Evolutionary conservation across 2,888 invertebrate genomes (phyloP).

Genomic region (Drosophila robusta): DNA sequence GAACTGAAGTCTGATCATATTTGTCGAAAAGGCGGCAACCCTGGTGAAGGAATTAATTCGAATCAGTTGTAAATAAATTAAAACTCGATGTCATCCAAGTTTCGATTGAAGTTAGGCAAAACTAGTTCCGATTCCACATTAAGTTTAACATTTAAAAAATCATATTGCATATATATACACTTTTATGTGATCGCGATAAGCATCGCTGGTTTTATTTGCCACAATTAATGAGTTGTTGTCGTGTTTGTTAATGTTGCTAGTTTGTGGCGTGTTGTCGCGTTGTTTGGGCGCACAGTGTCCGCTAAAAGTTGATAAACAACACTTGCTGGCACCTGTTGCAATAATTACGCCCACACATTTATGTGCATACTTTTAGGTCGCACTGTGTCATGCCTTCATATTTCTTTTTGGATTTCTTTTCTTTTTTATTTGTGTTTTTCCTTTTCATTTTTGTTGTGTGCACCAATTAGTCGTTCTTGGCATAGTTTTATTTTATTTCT

Average conservation of each 20-base stretch:
- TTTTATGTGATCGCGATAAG: background rate
- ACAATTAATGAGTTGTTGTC: conserved; percentile 60
- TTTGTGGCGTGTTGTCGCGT: conserved; percentile 47
- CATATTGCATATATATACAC: background rate
- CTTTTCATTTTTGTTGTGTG: conserved; percentile 28
- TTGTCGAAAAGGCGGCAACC: background rate
- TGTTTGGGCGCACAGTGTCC: conserved; percentile 31
- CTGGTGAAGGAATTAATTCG: background rate
- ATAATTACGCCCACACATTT: conserved; percentile 20
- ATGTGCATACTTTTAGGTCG: conserved; percentile 23
- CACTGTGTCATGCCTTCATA: conserved; percentile 29
- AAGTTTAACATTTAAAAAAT: background rate
- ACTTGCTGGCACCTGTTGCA: conserved; percentile 58
- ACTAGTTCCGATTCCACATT: too few relatives aligned
- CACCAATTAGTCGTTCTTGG: conserved; percentile 75
- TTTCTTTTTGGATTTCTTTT: conserved; percentile 20
- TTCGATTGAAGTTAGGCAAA: background rate
- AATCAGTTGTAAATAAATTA: too few relatives aligned
- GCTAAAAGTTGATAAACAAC: conserved; percentile 32
- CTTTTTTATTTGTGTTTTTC: conserved; percentile 9
- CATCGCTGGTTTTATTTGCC: conserved; percentile 39
- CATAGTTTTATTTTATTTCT: conserved; percentile 63
- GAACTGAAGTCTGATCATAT: background rate
- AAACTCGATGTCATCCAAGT: background rate
- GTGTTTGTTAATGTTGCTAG: conserved; percentile 51